Base-by-base conservation (phyloP, 2,888 invertebrate species). In the Silvanus unidentatus region DNA sequence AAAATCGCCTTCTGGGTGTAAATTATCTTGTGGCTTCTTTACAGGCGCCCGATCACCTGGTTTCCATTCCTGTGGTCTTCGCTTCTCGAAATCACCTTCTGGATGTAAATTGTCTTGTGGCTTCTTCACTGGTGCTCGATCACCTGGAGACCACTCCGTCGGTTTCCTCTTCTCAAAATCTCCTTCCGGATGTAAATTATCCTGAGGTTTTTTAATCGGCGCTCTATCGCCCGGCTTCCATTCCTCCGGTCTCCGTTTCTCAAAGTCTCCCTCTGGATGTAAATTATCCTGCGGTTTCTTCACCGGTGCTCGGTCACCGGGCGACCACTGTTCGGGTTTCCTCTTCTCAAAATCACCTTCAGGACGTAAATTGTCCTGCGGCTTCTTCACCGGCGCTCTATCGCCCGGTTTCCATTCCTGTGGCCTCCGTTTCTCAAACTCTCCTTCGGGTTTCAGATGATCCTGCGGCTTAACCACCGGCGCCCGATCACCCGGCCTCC, bases 101-200 rank as follows among this genome's bases (percentile, higher is more conserved):
- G 79, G 78, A 42, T 68, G 73, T 1, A 83, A 68, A 60, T 83
- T 83, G 50, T 84, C 82, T 54, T 75, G 64, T 0, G 81, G 86
- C 53, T 75, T 82, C 52, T 71, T 77, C 2, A 69, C 71, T 15
- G 69, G 68, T 6, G 71, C 73, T 40, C 77, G 63, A 44, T 79
- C 78, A 28, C 73, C 77, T n/a, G 73, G 77, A 40, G 60, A 59
- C 72, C 75, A 77, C 52, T 73, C 62, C 1, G 75, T 71, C 2
- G 68, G 67, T 38, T 63, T 53, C 0, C 69, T 71, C 30, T 63
- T 70, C 41, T 75, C 74, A 52, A 80, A 79, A 1, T 78, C 76
- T 1, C 79, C 80, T 65, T 77, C 77, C 0, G 74, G 74, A 27
- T 59, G 57, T 71, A 79, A 59, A 52, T 76, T 83, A 58, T 84